Base-by-base conservation (phyloP, 2,888 invertebrate genomes). In the Leucozona laternaria region DNA sequence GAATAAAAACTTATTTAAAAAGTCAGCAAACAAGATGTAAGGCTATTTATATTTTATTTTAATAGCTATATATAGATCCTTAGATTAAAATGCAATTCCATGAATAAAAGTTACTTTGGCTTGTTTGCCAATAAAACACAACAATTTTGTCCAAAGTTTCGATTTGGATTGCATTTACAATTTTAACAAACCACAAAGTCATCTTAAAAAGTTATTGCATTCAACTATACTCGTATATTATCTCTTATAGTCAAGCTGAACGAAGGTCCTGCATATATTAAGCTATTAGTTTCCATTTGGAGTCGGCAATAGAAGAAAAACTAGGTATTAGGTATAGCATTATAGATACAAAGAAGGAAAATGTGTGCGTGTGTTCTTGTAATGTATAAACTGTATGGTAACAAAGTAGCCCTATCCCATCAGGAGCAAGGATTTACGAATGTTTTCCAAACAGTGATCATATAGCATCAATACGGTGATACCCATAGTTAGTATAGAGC, bases 181-280 rank as follows among this genome's bases (percentile, higher is more conserved):
- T 81, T 80, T 80, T 68, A 81, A 68, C 80, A 81, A 85, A 77
- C 77, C 85, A 68, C 84, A 85, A 80, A 85, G 66, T 85, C 81
- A 77, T 73, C 25, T 40, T 40, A 28, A 57, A 80, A 81, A 80
- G 60, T 85, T 85, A 85, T 80, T 85, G 72, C 77, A 80, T 66
- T 73, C 64, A 64, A 71, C 20, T 17, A 45, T 3, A 37, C 4
- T 0, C 13, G 2, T 53, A 8, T 40, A 20, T 28, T 40, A 20
- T 28, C 31, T 15, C 17, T 53, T 31, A 37, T 17, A n/a, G n/a
- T 34, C 5, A 22, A 40, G n/a, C 13, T 66, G 48, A 73, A 53
- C 7, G 22, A 48, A 75, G 57, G 40, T 66, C 55, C 58, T 40
- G 62, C n/a, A 62, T 64, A 22, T 77, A 72, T 80, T 81, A 62